Percentiles rank a stretch among this genome's conserved stretches.
Conservation (phyloP, 2,888 invertebrate species). For the Sericinus montela region DNA sequence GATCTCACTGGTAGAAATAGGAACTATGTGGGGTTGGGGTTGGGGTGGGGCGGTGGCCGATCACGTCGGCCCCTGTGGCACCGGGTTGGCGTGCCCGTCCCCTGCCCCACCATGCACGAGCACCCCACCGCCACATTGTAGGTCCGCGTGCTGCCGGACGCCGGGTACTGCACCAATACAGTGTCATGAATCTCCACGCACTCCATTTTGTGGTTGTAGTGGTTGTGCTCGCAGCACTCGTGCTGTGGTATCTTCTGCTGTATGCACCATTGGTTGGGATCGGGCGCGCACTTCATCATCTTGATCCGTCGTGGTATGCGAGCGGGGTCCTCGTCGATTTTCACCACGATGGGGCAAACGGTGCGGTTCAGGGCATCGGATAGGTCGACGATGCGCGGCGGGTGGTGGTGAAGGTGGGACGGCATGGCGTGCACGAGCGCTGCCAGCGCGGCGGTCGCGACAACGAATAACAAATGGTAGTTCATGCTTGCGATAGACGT, state of each 20-base stretch:
- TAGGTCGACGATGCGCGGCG: slow-evolving; percentile 41
- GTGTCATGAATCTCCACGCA: slow-evolving; percentile 65
- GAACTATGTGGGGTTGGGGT: slow-evolving; percentile 29
- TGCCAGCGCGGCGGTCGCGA: slow-evolving; percentile 26
- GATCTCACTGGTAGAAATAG: slow-evolving; percentile 29
- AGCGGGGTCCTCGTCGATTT: slow-evolving; percentile 42
- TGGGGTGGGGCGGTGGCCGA: slow-evolving; percentile 13
- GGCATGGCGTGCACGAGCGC: slow-evolving; percentile 20
- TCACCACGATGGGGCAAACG: slow-evolving; percentile 58
- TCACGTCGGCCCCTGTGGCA: slow-evolving; percentile 25
- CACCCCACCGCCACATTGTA: slow-evolving; percentile 61
- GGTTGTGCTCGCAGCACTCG: slow-evolving; percentile 59
- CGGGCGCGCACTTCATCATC: slow-evolving; percentile 51
- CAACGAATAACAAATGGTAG: slow-evolving; percentile 23
- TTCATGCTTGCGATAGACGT: slow-evolving; percentile 25
- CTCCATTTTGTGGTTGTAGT: slow-evolving; percentile 46
- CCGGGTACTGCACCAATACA: slow-evolving; percentile 55
- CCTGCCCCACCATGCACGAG: slow-evolving; percentile 55
- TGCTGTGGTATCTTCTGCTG: slow-evolving; percentile 40
- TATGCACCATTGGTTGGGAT: slow-evolving; percentile 50
- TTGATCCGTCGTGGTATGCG: slow-evolving; percentile 63
- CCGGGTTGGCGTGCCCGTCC: slow-evolving; percentile 28
- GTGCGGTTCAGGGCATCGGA: slow-evolving; percentile 49
- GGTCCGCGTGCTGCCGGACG: slow-evolving; percentile 23
- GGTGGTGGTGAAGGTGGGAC: slow-evolving; percentile 7